Conservation (phyloP, 2,797 vertebrate genomes). For the Poecilia velifera region DNA sequence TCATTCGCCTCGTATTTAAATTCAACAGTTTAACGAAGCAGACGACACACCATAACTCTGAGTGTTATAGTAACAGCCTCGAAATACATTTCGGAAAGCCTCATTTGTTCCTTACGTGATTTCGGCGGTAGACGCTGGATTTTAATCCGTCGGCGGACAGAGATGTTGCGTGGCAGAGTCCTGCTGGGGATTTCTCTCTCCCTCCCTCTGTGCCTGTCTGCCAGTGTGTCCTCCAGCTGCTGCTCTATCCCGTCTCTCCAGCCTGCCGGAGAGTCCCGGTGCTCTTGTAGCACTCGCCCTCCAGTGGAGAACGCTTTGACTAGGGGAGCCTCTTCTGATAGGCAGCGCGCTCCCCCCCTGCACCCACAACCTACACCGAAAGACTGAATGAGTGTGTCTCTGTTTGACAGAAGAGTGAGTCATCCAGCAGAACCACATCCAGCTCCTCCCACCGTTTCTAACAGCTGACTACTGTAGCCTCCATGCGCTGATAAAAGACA, state of each 20-base stretch:
- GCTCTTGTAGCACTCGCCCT: constrained; percentile 77
- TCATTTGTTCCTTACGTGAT: constrained; percentile 70
- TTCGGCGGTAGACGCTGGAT: constrained; percentile 24
- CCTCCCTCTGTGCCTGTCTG: constrained; percentile 1
- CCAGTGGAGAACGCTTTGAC: constrained; percentile 78
- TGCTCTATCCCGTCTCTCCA: constrained; percentile 58
- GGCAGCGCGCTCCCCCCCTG: constrained; percentile 19
- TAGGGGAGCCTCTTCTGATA: constrained; percentile 52
- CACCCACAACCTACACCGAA: constrained; percentile 3
- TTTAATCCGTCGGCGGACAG: constrained; percentile 70
- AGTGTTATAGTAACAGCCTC: neutral
- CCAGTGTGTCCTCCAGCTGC: constrained; percentile 59
- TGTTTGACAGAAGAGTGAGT: constrained; percentile 74
- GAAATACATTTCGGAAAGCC: constrained; percentile 1
- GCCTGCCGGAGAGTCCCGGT: constrained; percentile 63
- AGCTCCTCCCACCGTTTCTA: constrained; percentile 65
- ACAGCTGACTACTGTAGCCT: constrained; percentile 73
- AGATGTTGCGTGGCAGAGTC: constrained; percentile 64
- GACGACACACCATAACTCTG: constrained; percentile 8
- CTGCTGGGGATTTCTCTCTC: constrained; percentile 57
- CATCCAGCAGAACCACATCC: constrained; percentile 72
- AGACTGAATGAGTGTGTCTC: constrained; percentile 44
- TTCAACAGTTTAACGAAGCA: constrained; percentile 4
- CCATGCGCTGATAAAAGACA: constrained; percentile 59
- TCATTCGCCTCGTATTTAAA: constrained; percentile 2